Base-by-base conservation (phyloP, 2,113 vertebrate genomes). In the Plotosus lineatus region DNA sequence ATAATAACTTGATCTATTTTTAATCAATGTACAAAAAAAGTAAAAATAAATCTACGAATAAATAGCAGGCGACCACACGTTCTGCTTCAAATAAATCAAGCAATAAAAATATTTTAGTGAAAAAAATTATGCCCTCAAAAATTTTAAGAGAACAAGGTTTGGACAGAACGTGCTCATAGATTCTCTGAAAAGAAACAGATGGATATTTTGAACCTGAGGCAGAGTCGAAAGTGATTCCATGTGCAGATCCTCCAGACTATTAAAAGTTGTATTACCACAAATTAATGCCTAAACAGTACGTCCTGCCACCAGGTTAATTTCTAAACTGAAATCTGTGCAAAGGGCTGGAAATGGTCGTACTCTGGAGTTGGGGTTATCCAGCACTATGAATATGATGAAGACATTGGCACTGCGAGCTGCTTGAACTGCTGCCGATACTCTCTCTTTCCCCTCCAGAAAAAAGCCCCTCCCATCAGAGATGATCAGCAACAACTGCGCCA, bases 281-380 rank as follows among this genome's bases (percentile, higher is more conserved):
- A 26, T 58, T 4, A 28, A 12, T 26, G 15, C 3, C 60, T 36
- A 9, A 19, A 9, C 9, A 15, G 15, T 17, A 36, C 31, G 2
- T 14, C 12, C 8, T 6, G 6, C 33, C 58, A 61, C 5, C 15
- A 19, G 7, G 31, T 19, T 36, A 7, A 3, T 36, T 4, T 28
- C n/a, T 33, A 7, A 61, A 2, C 2, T 15, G 26, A 17, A 61
- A 61, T 7, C 28, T 33, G 12, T 61, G 3, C 28, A 14, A 17
- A 17, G 11, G 7, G 31, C 36, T 33, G 66, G n/a, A 3, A n/a
- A 17, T 3, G 60, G 73, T 4, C 94, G 94, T 87, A 99, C 98
- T 94, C 96, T 91, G n/a, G 97, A 98, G 89, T 91, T 95, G 19
- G 97, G 98, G 88, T 96, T 97, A 91, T 99, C 98, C 82, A 99